Evolutionary conservation across 2,888 invertebrate genomes (phyloP).

Genomic region (Hartigia nigra): DNA sequence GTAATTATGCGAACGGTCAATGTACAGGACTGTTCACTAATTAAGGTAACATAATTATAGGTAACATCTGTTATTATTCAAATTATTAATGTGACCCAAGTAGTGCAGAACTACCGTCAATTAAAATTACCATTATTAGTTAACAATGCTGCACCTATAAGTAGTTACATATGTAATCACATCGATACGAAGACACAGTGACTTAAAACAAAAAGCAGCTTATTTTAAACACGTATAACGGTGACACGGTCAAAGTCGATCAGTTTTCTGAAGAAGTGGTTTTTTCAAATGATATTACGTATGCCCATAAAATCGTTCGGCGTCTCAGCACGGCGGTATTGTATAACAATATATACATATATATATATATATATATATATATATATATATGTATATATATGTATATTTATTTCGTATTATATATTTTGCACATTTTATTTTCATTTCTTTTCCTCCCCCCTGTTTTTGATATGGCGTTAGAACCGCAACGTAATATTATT

Average conservation of each 20-base stretch:
- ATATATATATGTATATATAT: background rate
- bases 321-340: background rate
- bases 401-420: background rate
- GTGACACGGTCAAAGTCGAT: background rate
- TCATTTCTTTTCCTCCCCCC: background rate
- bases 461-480: background rate
- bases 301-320: background rate
- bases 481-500: background rate
- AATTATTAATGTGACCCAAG: background rate
- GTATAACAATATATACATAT: background rate
- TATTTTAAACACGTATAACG: background rate
- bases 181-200: background rate
- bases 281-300: background rate
- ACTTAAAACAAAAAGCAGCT: background rate
- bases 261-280: background rate
- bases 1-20: background rate
- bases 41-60: background rate
- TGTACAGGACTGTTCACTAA: background rate
- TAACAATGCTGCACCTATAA: background rate
- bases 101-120: background rate
- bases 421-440: background rate
- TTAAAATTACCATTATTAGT: background rate
- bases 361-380: background rate
- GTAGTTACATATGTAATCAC: background rate
- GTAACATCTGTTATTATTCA: background rate